Percentiles rank a stretch among this genome's conserved stretches.
These are phyloP conservation scores for Halichondria panicea DNA, from an alignment of 37 sponge, comb jelly and placozoan genomes.

Conservation along the genomic window DNA sequence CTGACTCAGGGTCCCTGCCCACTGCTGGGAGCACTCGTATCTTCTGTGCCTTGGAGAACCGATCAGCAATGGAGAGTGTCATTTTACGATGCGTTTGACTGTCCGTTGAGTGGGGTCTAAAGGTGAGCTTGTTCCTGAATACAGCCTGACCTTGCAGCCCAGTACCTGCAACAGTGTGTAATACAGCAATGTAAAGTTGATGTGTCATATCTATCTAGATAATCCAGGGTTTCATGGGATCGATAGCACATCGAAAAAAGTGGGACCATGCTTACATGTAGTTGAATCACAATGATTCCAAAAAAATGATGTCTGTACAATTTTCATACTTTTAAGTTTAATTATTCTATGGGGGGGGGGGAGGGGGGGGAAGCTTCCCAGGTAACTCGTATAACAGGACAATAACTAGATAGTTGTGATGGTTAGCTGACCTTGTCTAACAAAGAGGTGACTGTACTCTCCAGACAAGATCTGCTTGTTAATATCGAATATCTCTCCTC, in stretches of 20 bases:
- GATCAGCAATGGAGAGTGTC: conserved; percentile 95
- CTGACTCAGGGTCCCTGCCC: conserved; percentile 91
- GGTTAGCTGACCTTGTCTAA: conserved; percentile 91
- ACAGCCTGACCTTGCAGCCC: conserved; percentile 94
- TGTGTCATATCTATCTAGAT: no score
- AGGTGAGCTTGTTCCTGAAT: conserved; percentile 81
- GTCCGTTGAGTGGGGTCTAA: conserved; percentile 97
- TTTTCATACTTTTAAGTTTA: no score
- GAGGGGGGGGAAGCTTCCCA: no score
- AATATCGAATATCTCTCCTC: conserved; percentile 95
- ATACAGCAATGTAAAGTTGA: no score
- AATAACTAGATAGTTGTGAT: no score
- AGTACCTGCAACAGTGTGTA: conserved; percentile 66
- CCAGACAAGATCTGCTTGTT: conserved; percentile 67
- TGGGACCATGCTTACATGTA: no score
- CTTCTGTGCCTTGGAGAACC: conserved; percentile 92
- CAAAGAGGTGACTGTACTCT: conserved; percentile 85
- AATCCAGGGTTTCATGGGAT: no score
- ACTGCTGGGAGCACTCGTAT: conserved; percentile 90
- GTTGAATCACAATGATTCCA: no score
- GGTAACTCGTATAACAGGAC: no score
- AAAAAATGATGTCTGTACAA: no score
- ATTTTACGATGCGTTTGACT: conserved; percentile 94
- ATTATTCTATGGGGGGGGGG: no score
- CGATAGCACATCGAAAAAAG: no score